These are phyloP conservation scores for Muntiacus muntjak DNA, from an alignment of 2,113 vertebrate genomes.

Conservation along the genomic window DNA sequence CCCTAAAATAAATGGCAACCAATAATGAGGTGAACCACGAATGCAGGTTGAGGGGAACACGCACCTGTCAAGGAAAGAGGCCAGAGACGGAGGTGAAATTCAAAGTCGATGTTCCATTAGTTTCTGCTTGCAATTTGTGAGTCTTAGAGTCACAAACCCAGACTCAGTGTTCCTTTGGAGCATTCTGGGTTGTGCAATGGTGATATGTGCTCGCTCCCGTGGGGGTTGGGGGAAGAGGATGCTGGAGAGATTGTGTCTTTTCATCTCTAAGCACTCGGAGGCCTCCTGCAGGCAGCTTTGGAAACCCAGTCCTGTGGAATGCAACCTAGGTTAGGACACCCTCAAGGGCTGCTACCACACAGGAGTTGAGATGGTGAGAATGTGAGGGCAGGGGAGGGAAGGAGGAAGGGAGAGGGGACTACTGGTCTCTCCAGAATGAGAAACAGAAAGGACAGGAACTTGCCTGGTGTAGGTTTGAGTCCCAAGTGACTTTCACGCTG, in stretches of 20 bases:
- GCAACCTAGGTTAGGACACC: slow-evolving; percentile 59
- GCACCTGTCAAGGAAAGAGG: neutral
- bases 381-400: neutral
- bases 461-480: neutral
- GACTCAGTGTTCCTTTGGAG: neutral
- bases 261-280: slow-evolving; percentile 25
- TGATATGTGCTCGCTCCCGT: neutral
- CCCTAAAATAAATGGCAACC: neutral
- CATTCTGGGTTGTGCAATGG: neutral
- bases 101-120: slow-evolving; percentile 2
- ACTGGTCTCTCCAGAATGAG: slow-evolving; percentile 28
- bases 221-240: neutral
- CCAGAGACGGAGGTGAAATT: neutral
- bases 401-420: neutral
- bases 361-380: slow-evolving; percentile 12
- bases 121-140: neutral
- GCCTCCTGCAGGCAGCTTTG: slow-evolving; percentile 60
- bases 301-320: slow-evolving; percentile 49
- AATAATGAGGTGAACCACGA: accelerated
- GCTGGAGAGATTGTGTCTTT: slow-evolving; percentile 10
- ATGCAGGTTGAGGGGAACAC: neutral
- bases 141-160: neutral
- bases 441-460: neutral
- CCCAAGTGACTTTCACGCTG: neutral
- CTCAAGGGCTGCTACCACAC: slow-evolving; percentile 52